Conservation (phyloP, 2,797 vertebrate species). For the Dipus sagitta region DNA sequence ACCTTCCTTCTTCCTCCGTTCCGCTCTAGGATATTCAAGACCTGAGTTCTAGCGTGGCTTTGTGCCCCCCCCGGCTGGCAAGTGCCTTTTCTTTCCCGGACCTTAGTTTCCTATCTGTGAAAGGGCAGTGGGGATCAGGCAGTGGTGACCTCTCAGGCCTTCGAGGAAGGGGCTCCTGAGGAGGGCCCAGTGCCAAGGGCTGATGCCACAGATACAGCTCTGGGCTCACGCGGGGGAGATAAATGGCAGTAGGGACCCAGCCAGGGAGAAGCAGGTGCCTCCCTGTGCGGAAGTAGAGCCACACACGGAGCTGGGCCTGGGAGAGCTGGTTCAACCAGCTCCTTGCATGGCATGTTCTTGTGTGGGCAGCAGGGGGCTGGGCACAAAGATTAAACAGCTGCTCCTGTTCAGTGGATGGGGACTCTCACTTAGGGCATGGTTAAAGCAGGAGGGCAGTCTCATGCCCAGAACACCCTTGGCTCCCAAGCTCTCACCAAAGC, state of each 20-base stretch:
- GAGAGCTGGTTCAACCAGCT: conserved; percentile 81
- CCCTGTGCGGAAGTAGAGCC: conserved; percentile 46
- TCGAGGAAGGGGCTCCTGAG: not conserved
- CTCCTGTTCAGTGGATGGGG: not conserved
- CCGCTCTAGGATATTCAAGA: not conserved
- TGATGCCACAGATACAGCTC: not conserved
- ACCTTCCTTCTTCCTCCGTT: not conserved
- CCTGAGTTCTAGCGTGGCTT: not conserved
- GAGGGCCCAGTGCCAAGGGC: not conserved
- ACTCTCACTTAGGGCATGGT: not conserved
- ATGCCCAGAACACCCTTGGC: not conserved
- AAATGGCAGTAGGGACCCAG: not conserved
- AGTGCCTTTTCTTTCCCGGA: not conserved
- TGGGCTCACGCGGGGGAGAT: not conserved
- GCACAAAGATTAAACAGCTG: conserved; percentile 28
- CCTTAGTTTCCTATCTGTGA: conserved; percentile 22
- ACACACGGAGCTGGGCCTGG: conserved; percentile 26
- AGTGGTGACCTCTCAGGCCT: not conserved
- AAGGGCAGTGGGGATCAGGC: not conserved
- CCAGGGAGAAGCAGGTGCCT: conserved; percentile 33
- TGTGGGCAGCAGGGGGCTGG: conserved; percentile 46
- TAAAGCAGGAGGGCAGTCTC: not conserved
- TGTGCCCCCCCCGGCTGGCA: not conserved
- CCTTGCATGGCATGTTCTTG: conserved; percentile 6
- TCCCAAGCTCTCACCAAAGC: not conserved